A percentile compares a stretch with the other conserved stretches of the same genome.
phyloP scores from a whole-genome alignment of 2,113 vertebrate species.

The Microtus oregoni region DNA sequence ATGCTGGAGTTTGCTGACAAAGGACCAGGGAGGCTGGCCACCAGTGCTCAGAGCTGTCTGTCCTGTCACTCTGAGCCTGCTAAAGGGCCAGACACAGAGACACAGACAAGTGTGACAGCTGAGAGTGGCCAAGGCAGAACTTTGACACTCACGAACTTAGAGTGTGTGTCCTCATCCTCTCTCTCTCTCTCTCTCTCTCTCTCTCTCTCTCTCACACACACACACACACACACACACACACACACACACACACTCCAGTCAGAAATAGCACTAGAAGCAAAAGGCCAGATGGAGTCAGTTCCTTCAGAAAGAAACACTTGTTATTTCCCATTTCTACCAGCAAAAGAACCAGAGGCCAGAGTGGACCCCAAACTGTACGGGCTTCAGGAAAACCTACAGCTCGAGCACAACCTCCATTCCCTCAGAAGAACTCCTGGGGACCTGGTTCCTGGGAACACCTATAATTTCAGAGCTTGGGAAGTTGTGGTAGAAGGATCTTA shows the following conservation, averaged over 20 bases:
- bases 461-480: not conserved
- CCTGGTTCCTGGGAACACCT: not conserved
- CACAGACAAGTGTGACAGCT: constrained; percentile 67
- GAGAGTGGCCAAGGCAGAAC: constrained; percentile 26
- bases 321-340: not conserved
- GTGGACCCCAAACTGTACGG: not conserved
- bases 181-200: not conserved
- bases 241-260: not conserved
- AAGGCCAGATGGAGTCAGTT: not conserved
- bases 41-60: constrained; percentile 37
- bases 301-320: constrained; percentile 49
- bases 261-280: not conserved
- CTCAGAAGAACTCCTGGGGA: not conserved
- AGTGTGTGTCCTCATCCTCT: not conserved
- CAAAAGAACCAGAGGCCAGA: constrained; percentile 20
- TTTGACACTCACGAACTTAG: not conserved
- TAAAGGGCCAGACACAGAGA: constrained; percentile 45
- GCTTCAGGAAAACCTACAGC: not conserved
- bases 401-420: not conserved
- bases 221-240: not conserved
- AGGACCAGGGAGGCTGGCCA: not conserved
- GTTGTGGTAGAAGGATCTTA: not conserved
- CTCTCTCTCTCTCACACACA: not conserved
- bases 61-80: constrained; percentile 17
- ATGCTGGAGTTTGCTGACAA: not conserved